Base-by-base conservation (phyloP, 2,888 invertebrate genomes). In the Idaea aversata region DNA sequence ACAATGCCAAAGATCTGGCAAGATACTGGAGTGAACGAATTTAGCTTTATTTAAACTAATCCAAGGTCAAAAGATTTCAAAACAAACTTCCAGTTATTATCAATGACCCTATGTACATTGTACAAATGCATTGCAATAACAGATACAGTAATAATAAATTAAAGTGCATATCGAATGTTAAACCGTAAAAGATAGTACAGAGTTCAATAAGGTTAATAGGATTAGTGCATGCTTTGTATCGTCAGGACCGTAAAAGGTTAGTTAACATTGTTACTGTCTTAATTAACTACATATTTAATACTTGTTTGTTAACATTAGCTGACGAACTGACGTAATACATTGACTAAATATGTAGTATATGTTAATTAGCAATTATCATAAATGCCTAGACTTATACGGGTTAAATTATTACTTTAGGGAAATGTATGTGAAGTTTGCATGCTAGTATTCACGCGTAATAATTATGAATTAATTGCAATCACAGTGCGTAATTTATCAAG, bases 141-240 rank as follows among this genome's bases (percentile, higher is more conserved):
- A 38, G 38, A 38, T 38, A 13, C 6, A 38, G 10, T 47, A 47
- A 4, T 47, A 47, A 47, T 47, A 16, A 59, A 85, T 74, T 73
- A 76, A 77, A 85, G 80, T 82, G 83, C 86, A 86, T 79, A 78
- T 77, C 78, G 77, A 83, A 85, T 81, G 77, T 70, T 77, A 77
- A 75, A 77, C 74, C 79, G 77, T 79, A 79, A 74, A 78, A 84
- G 82, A 83, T 84, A 86, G 83, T 83, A 76, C 76, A 71, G 76
- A 76, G 81, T 81, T 81, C 82, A 83, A 65, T 63, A 74, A 77
- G 85, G 85, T 83, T 86, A 87, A 87, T 86, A 82, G 82, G 81
- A 83, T 86, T 84, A 86, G 78, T 77, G 77, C 79, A 81, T 81
- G 85, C 81, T 76, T 76, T 77, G 79, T 79, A 76, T 80, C 74